Percentiles rank a stretch among this genome's conserved stretches.
These are phyloP conservation scores for Sebastes ruberrimus DNA, from an alignment of 2,797 vertebrate genomes.

Conservation along the genomic window DNA sequence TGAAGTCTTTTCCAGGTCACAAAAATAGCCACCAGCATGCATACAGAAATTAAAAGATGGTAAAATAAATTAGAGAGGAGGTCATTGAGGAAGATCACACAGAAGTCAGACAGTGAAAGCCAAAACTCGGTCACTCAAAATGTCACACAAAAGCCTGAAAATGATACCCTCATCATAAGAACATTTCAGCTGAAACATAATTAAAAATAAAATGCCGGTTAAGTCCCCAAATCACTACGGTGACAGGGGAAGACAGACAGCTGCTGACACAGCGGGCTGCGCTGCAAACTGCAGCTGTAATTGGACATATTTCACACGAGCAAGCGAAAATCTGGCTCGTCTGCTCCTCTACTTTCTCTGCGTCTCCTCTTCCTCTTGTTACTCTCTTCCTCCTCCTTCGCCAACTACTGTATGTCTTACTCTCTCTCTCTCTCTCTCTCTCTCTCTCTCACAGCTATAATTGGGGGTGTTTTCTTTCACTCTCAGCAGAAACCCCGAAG, in stretches of 20 bases:
- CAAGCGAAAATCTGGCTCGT: constrained; percentile 60
- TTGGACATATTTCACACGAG: constrained; percentile 77
- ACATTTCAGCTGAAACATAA: constrained; percentile 65
- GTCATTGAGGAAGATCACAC: constrained; percentile 57
- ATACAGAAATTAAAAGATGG: constrained; percentile 55
- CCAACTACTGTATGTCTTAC: constrained; percentile 31
- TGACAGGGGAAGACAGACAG: constrained; percentile 76
- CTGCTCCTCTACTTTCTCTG: constrained; percentile 43
- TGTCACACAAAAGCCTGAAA: constrained; percentile 64
- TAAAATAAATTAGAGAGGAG: constrained; percentile 72
- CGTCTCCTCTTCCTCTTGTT: constrained; percentile 40
- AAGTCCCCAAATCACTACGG: constrained; percentile 70
- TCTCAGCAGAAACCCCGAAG: constrained; percentile 77
- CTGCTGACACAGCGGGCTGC: constrained; percentile 79
- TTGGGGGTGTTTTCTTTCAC: constrained; percentile 71
- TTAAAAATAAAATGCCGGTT: constrained; percentile 76
- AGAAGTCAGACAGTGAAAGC: constrained; percentile 59
- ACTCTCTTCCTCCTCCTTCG: constrained; percentile 32
- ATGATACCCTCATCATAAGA: constrained; percentile 65
- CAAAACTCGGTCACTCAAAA: constrained; percentile 56
- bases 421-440: not conserved
- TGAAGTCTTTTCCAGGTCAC: constrained; percentile 33
- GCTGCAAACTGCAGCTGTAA: constrained; percentile 76
- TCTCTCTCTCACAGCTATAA: constrained; percentile 65
- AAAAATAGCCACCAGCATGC: constrained; percentile 34